Conservation (phyloP, 2,888 invertebrate species). For the Spisula subtruncata region DNA sequence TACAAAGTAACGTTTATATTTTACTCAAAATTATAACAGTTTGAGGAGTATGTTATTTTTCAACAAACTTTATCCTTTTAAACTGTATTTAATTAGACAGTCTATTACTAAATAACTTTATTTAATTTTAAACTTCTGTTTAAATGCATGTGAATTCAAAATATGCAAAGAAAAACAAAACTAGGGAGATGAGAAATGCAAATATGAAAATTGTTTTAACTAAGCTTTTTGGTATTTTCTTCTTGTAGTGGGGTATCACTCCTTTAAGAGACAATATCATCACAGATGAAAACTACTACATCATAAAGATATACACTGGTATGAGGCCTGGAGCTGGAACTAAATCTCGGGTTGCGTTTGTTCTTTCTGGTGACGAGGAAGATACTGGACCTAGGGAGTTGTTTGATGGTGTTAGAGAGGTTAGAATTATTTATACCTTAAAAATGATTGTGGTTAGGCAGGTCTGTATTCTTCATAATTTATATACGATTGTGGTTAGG, state of each 20-base stretch:
- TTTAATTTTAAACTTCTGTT: neutral
- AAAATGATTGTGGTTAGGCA: no score
- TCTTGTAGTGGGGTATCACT: slow-evolving; percentile 82
- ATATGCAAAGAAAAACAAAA: neutral
- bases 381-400: slow-evolving; percentile 84
- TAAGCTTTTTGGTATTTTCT: neutral
- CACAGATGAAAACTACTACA: slow-evolving; percentile 79
- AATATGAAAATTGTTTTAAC: neutral
- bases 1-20: no score
- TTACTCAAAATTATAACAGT: no score
- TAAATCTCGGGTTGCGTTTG: slow-evolving; percentile 80
- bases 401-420: slow-evolving; percentile 79
- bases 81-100: no score
- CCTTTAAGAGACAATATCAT: slow-evolving; percentile 82
- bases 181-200: neutral
- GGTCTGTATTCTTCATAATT: no score
- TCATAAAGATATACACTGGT: slow-evolving; percentile 83
- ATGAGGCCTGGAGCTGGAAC: slow-evolving; percentile 82
- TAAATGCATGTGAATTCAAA: neutral
- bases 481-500: no score
- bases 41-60: no score
- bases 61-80: no score
- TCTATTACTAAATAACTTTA: neutral
- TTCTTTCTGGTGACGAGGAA: slow-evolving; percentile 81
- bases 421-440: slow-evolving; percentile 35